A percentile compares a stretch with the other conserved stretches of the same genome.
Conservation (phyloP, 2,797 vertebrate genomes). For the Sebastes steindachneri region DNA sequence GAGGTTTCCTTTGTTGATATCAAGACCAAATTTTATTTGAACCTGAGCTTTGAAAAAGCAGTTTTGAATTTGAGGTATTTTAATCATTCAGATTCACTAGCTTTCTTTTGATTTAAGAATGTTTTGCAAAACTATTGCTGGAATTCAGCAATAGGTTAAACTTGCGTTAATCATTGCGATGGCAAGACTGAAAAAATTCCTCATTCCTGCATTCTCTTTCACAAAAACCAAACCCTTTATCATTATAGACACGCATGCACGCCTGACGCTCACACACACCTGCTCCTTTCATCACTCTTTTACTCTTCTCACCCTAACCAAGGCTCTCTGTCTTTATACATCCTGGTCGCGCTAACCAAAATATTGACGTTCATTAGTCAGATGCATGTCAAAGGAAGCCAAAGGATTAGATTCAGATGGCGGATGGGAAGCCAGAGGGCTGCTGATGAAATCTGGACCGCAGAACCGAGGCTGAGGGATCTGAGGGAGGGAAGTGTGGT, state of each 20-base stretch:
- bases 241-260: not conserved
- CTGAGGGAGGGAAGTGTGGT: constrained; percentile 60
- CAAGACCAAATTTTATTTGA: not conserved
- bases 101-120: not conserved
- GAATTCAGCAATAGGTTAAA: not conserved
- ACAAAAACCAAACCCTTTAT: not conserved
- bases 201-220: not conserved
- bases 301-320: constrained; percentile 30
- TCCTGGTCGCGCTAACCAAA: constrained; percentile 66
- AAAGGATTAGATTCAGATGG: constrained; percentile 82
- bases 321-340: constrained; percentile 40
- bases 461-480: constrained; percentile 66
- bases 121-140: not conserved
- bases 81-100: not conserved
- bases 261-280: not conserved
- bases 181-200: not conserved
- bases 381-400: constrained; percentile 80
- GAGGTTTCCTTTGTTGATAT: not conserved
- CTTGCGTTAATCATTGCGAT: not conserved
- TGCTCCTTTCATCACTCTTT: constrained; percentile 10
- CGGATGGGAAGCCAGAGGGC: constrained; percentile 59
- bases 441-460: constrained; percentile 77
- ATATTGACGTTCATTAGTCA: constrained; percentile 82
- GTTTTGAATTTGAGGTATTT: not conserved
- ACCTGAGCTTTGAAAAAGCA: not conserved